phyloP scores from a whole-genome alignment of 2,113 vertebrate genomes.

The Equus quagga region DNA sequence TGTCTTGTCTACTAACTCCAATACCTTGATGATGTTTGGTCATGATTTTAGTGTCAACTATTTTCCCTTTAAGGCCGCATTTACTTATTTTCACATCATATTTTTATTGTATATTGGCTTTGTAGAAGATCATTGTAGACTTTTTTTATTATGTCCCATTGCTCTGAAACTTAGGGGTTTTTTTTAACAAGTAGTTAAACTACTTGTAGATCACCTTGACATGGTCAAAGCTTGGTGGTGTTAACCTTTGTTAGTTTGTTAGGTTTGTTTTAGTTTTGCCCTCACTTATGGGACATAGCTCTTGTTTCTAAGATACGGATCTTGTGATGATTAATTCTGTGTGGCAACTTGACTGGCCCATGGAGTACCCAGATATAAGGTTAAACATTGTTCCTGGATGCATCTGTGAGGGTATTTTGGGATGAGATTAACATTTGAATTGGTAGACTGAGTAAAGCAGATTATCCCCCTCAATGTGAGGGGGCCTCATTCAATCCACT shows the following conservation, averaged over 20 bases:
- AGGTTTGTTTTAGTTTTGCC: neutral
- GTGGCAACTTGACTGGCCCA: neutral
- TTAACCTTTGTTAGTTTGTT: neutral
- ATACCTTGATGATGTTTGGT: neutral
- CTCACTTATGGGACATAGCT: neutral
- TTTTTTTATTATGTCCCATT: neutral
- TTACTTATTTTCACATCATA: neutral
- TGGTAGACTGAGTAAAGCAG: neutral
- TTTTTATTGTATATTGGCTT: neutral
- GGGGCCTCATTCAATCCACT: neutral
- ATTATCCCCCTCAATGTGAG: neutral
- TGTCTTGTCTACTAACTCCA: neutral
- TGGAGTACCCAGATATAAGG: too few relatives aligned
- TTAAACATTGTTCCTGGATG: neutral
- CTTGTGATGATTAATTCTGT: neutral
- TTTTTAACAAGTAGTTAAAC: neutral
- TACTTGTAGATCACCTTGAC: neutral
- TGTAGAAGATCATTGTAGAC: neutral
- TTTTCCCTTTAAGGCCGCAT: neutral
- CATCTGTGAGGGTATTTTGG: neutral
- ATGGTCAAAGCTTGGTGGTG: neutral
- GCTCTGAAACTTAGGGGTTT: neutral
- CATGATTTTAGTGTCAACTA: neutral
- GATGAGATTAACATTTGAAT: neutral
- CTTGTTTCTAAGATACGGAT: neutral